Percentiles rank a stretch among this genome's conserved stretches.
These are phyloP conservation scores for Gryllus longicercus DNA, from an alignment of 2,888 invertebrate species.

Conservation along the genomic window DNA sequence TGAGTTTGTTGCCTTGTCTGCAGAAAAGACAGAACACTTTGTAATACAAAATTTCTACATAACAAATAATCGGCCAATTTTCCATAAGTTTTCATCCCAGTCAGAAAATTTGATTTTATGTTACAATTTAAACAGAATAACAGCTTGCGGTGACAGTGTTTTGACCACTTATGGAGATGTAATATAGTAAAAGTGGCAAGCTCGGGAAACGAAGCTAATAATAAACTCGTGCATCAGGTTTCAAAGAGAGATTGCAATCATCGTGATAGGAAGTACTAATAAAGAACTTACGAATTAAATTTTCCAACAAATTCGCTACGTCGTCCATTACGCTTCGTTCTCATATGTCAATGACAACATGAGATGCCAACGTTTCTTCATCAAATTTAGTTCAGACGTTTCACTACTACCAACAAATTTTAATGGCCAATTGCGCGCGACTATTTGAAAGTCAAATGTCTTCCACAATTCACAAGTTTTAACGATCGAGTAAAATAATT, in stretches of 20 bases:
- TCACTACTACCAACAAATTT: not conserved
- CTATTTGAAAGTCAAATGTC: not conserved
- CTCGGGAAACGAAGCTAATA: too few species aligned
- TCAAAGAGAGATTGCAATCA: not conserved
- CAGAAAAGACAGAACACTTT: constrained; percentile 38
- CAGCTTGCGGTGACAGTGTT: too few species aligned
- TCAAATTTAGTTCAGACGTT: not conserved
- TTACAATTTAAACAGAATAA: not conserved
- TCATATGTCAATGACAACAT: constrained; percentile 23
- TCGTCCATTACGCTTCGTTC: constrained; percentile 55
- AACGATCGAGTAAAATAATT: not conserved
- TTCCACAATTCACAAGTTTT: not conserved
- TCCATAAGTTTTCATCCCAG: not conserved
- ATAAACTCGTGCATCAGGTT: too few species aligned
- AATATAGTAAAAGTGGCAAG: too few species aligned
- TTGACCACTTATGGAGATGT: too few species aligned
- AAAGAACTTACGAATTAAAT: constrained; percentile 63
- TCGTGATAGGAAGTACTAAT: not conserved
- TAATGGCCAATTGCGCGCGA: constrained; percentile 27
- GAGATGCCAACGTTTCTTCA: not conserved
- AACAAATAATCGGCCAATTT: too few species aligned
- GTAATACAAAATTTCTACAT: constrained; percentile 22
- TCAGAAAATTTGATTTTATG: not conserved
- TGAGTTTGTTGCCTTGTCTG: constrained; percentile 82
- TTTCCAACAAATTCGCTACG: constrained; percentile 66